Percentiles rank a stretch among this genome's conserved stretches.
Conservation (phyloP, 1,140 invertebrate species). For the Procambarus virginalis region DNA sequence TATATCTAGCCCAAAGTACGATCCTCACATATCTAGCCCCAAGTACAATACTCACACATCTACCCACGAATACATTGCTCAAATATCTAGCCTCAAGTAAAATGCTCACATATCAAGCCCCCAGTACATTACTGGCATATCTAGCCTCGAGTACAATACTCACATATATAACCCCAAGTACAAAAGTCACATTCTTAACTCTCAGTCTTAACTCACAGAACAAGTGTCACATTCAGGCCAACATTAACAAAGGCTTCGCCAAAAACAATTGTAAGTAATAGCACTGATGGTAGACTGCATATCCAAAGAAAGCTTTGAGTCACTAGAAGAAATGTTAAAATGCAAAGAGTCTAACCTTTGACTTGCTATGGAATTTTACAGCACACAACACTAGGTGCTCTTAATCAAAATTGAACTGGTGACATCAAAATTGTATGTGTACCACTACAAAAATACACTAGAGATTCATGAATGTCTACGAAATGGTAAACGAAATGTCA, state of each 20-base stretch:
- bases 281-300: slow-evolving; percentile 20
- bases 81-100: no score
- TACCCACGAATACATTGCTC: no score
- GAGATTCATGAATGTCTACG: neutral
- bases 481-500: slow-evolving; percentile 1
- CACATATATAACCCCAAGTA: no score
- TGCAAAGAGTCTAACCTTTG: slow-evolving; percentile 20
- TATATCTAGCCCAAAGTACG: no score
- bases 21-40: no score
- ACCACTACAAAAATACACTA: slow-evolving; percentile 25
- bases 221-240: slow-evolving; percentile 17
- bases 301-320: slow-evolving; percentile 12
- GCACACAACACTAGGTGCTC: slow-evolving; percentile 25
- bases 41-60: no score
- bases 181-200: no score
- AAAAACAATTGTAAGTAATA: neutral
- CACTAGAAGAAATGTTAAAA: slow-evolving; percentile 22
- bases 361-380: slow-evolving; percentile 1
- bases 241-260: slow-evolving; percentile 18
- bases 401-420: slow-evolving; percentile 16
- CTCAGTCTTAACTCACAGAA: no score
- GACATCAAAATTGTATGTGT: slow-evolving; percentile 27
- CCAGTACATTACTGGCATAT: no score
- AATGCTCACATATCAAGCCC: no score
- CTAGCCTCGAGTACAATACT: no score